A percentile compares a stretch with the other conserved stretches of the same genome.
phyloP scores from a whole-genome alignment of 2,113 vertebrate genomes.

The Cricetomys ansorgei region DNA sequence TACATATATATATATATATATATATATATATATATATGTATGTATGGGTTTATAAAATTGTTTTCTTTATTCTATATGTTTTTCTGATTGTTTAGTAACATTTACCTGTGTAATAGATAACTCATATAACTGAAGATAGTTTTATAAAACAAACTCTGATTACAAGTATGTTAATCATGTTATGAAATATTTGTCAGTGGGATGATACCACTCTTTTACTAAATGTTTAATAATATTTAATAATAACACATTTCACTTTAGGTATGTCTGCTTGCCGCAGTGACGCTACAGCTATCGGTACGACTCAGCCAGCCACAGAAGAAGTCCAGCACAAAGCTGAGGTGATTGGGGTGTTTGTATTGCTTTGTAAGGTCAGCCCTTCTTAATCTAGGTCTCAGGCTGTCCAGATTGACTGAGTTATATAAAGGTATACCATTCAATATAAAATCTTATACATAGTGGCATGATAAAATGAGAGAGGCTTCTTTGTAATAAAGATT shows the following conservation, averaged over 20 bases:
- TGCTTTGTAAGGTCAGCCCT: constrained; percentile 65
- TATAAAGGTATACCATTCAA: not conserved
- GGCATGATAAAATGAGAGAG: not conserved
- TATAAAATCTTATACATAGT: not conserved
- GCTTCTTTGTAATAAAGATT: not conserved
- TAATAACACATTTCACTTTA: constrained; percentile 87
- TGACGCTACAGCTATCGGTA: constrained; percentile 83
- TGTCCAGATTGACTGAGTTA: constrained; percentile 1
- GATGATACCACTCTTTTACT: not conserved
- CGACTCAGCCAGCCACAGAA: constrained; percentile 83
- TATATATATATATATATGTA: no score
- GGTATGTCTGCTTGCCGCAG: constrained; percentile 87
- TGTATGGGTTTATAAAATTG: constrained; percentile 45
- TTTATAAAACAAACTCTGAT: constrained; percentile 42
- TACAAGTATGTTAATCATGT: not conserved
- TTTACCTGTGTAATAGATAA: not conserved
- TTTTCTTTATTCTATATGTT: constrained; percentile 41
- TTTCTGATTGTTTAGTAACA: constrained; percentile 6
- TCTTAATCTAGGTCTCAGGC: constrained; percentile 73
- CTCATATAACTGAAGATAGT: not conserved
- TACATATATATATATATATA: no score
- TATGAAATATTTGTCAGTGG: constrained; percentile 24
- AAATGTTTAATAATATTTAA: no score
- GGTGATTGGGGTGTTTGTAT: constrained; percentile 82
- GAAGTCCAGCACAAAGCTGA: constrained; percentile 84